A percentile compares a stretch with the other conserved stretches of the same genome.
Evolutionary conservation across 2,113 vertebrate species (phyloP).

Genomic region (Pleuronectes platessa): DNA sequence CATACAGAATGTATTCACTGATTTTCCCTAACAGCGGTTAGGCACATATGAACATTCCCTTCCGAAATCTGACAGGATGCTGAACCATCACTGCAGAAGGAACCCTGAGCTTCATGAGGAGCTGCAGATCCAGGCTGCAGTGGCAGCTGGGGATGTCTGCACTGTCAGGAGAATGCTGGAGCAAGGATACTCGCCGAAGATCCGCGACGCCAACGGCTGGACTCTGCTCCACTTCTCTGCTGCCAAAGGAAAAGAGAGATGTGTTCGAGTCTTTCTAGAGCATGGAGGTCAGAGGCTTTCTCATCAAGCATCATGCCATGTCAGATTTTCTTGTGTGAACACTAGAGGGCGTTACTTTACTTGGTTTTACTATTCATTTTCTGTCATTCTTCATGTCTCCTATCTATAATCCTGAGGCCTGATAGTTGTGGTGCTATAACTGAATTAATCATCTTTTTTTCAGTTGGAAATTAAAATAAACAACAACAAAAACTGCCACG

Average conservation of each 20-base stretch:
- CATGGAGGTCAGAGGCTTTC: slow-evolving; percentile 91
- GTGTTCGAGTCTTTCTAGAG: slow-evolving; percentile 96
- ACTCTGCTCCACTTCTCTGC: slow-evolving; percentile 98
- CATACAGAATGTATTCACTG: slow-evolving; percentile 11
- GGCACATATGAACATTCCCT: slow-evolving; percentile 83
- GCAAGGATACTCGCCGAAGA: slow-evolving; percentile 96
- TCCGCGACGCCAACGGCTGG: slow-evolving; percentile 97
- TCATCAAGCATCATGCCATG: neutral
- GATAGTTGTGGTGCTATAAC: too few species aligned
- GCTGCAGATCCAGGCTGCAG: slow-evolving; percentile 98
- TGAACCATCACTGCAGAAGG: slow-evolving; percentile 98
- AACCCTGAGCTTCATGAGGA: slow-evolving; percentile 98
- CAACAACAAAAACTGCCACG: too few species aligned
- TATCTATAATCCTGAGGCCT: too few species aligned
- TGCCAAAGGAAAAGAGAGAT: slow-evolving; percentile 96
- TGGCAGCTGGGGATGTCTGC: slow-evolving; percentile 95
- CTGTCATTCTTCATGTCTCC: too few species aligned
- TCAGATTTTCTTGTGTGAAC: slow-evolving; percentile 2
- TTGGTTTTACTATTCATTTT: neutral
- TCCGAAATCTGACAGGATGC: slow-evolving; percentile 92
- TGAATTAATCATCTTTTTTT: too few species aligned
- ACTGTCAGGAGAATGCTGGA: slow-evolving; percentile 97
- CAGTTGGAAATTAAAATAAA: too few species aligned
- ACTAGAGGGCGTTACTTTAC: slow-evolving; percentile 81
- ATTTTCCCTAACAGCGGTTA: slow-evolving; percentile 44